Evolutionary conservation across 2,113 vertebrate species (phyloP).

Genomic region (Centropus bengalensis): DNA sequence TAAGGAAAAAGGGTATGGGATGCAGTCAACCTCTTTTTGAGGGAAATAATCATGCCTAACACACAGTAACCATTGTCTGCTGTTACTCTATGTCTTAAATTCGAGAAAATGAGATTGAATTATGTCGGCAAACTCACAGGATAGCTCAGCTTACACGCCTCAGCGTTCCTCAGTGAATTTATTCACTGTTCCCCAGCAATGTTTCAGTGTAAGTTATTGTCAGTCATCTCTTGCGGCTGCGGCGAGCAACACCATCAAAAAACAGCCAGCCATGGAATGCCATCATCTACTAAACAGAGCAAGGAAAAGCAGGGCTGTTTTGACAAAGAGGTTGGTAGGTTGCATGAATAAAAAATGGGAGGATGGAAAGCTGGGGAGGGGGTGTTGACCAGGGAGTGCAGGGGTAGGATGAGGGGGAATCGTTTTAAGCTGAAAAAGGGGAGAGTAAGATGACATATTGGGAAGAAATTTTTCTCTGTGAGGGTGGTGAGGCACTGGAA

Average conservation of each 20-base stretch:
- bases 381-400: too few species aligned
- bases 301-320: neutral
- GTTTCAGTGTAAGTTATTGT: neutral
- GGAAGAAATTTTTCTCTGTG: too few species aligned
- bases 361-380: too few species aligned
- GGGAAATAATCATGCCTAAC: neutral
- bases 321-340: neutral
- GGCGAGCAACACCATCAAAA: neutral
- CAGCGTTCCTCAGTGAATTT: neutral
- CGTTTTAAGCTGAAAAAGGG: too few species aligned
- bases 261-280: neutral
- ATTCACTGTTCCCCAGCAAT: neutral
- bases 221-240: neutral
- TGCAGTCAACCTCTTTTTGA: neutral
- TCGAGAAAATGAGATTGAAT: neutral
- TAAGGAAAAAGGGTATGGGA: neutral
- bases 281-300: neutral
- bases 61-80: neutral
- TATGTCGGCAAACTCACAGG: neutral
- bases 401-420: too few species aligned
- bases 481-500: too few species aligned
- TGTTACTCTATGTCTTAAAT: neutral
- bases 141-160: neutral
- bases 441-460: too few species aligned
- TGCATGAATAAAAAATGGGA: too few species aligned